Percentiles rank a stretch among this genome's conserved stretches.
phyloP scores from a whole-genome alignment of 2,113 vertebrate species.

The Amphiprion ocellaris region DNA sequence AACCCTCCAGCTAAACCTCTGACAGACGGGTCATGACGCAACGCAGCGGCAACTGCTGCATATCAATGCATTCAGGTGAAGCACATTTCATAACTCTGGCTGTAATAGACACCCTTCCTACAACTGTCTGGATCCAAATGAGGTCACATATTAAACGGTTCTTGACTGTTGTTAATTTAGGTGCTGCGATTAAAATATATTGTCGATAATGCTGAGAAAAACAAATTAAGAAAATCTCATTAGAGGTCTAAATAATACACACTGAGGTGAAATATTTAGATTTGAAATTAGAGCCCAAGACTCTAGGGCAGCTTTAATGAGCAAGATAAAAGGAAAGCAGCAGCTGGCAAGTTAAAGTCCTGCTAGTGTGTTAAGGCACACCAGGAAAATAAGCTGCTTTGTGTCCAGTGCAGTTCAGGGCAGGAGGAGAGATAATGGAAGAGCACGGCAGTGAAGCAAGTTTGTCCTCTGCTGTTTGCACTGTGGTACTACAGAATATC shows the following conservation, averaged over 20 bases:
- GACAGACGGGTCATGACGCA: conserved; percentile 71
- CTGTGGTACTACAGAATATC: conserved; percentile 62
- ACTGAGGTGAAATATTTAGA: conserved; percentile 66
- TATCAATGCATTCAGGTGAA: conserved; percentile 52
- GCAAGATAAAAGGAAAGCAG: conserved; percentile 60
- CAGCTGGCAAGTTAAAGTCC: conserved; percentile 56
- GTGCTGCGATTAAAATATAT: conserved; percentile 39
- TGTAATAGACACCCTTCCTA: conserved; percentile 46
- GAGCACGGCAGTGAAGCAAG: conserved; percentile 54
- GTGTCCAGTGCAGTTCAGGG: conserved; percentile 54
- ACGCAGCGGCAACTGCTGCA: conserved; percentile 58
- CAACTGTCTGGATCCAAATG: conserved; percentile 27
- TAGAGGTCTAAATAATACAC: conserved; percentile 55
- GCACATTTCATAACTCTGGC: conserved; percentile 19
- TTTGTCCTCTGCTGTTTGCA: conserved; percentile 82
- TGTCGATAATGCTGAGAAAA: conserved; percentile 40
- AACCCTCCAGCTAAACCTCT: conserved; percentile 67
- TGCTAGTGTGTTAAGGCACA: conserved; percentile 39
- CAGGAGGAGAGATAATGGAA: conserved; percentile 4
- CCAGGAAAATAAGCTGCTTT: conserved; percentile 49
- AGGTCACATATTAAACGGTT: background rate
- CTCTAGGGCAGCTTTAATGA: conserved; percentile 66
- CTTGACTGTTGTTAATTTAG: conserved; percentile 29
- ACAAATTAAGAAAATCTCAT: conserved; percentile 51
- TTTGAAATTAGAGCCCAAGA: conserved; percentile 48